Percentiles rank a stretch among this genome's conserved stretches.
Evolutionary conservation across 2,888 invertebrate species (phyloP).

Genomic region (Andrena camellia): DNA sequence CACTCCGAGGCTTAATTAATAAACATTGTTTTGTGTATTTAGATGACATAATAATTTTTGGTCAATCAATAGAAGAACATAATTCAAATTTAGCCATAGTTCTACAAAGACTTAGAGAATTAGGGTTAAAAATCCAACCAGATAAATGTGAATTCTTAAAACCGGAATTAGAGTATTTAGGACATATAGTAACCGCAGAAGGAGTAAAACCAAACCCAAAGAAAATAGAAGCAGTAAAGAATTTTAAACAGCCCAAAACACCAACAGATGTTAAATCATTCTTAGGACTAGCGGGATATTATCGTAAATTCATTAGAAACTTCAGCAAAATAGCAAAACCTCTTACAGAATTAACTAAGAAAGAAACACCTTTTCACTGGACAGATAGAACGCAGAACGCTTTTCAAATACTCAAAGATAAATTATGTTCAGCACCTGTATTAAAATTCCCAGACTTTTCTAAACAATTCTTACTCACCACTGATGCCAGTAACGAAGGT

Average conservation of each 20-base stretch:
- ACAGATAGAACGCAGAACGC: neutral
- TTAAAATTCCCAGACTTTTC: conserved; percentile 1
- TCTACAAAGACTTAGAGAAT: conserved; percentile 10
- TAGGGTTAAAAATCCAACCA: conserved; percentile 15
- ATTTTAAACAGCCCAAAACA: neutral
- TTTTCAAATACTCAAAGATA: neutral
- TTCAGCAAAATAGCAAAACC: conserved; percentile 11
- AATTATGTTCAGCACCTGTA: neutral
- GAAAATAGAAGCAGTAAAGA: conserved; percentile 9
- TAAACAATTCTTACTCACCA: neutral
- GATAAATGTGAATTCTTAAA: conserved; percentile 26
- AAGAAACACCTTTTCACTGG: neutral
- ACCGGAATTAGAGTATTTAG: conserved; percentile 25
- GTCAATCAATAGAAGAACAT: neutral
- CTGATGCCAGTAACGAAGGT: neutral
- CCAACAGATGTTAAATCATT: conserved; percentile 11
- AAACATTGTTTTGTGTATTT: conserved; percentile 1
- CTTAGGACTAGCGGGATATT: neutral
- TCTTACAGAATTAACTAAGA: conserved; percentile 8
- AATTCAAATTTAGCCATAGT: conserved; percentile 3
- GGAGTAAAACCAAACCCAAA: conserved; percentile 28
- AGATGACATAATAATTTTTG: conserved; percentile 3
- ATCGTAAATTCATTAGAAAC: conserved; percentile 12
- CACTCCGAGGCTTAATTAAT: neutral
- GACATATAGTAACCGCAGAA: conserved; percentile 13